Percentiles rank a stretch among this genome's conserved stretches.
Evolutionary conservation across 2,113 vertebrate species (phyloP).

Genomic region (Sorex araneus): DNA sequence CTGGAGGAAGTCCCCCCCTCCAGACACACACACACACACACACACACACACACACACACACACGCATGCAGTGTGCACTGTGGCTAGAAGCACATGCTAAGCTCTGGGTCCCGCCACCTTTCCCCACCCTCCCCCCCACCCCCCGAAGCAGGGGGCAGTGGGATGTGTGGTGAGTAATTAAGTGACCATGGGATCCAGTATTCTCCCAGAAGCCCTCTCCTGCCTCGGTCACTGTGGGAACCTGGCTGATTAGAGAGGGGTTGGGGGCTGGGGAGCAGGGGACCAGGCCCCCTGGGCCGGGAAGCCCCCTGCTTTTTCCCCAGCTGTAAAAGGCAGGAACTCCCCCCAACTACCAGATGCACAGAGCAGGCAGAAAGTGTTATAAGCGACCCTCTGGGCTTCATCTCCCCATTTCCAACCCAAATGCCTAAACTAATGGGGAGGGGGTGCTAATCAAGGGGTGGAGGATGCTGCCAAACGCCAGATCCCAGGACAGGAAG

Average conservation of each 20-base stretch:
- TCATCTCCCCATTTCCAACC: neutral
- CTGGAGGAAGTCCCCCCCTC: neutral
- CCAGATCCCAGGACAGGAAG: conserved; percentile 69
- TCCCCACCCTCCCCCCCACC: neutral
- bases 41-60: neutral
- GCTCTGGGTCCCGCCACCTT: neutral
- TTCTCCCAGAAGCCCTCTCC: neutral
- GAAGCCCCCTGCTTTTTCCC: neutral
- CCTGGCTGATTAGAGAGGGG: neutral
- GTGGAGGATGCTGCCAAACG: conserved; percentile 28
- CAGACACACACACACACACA: neutral
- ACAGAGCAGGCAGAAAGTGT: neutral
- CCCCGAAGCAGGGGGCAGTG: neutral
- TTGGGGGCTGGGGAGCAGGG: neutral
- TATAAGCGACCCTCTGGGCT: neutral
- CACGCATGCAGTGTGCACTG: neutral
- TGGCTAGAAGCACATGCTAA: neutral
- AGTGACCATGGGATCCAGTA: neutral
- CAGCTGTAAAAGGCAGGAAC: neutral
- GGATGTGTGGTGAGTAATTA: neutral
- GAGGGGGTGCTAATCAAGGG: too few species aligned
- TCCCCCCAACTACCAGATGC: too few species aligned
- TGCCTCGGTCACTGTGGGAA: neutral
- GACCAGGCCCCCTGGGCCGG: neutral
- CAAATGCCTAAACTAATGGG: neutral